phyloP scores from a whole-genome alignment of 1,140 invertebrate genomes.

The Apis cerana region DNA sequence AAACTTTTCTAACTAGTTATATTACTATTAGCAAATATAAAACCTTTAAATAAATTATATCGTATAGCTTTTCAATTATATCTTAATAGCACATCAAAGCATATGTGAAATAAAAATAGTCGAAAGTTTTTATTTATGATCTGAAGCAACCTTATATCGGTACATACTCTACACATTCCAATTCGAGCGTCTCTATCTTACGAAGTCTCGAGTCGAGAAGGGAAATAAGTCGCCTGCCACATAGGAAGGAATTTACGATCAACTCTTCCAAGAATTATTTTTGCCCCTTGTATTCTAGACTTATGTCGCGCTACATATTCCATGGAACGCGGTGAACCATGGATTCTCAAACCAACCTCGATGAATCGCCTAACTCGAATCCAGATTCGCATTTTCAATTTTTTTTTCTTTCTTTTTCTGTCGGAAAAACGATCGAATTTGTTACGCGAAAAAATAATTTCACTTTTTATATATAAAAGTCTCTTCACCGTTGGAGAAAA shows the following conservation, averaged over 20 bases:
- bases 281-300: slow-evolving; percentile 4
- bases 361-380: slow-evolving; percentile 14
- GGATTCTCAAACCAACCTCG: slow-evolving; percentile 26
- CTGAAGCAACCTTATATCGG: too few species aligned
- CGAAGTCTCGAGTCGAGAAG: not conserved
- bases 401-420: too few species aligned
- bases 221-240: too few species aligned
- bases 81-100: not conserved
- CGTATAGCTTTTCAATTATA: too few species aligned
- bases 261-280: slow-evolving; percentile 20
- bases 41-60: too few species aligned
- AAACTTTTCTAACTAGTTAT: too few species aligned
- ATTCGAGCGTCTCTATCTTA: not conserved
- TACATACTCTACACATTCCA: not conserved
- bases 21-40: too few species aligned
- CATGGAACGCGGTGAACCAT: slow-evolving; percentile 2
- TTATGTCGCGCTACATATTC: not conserved
- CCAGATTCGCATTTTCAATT: not conserved
- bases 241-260: slow-evolving; percentile 9
- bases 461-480: not conserved
- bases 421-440: not conserved
- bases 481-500: too few species aligned
- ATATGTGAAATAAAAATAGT: not conserved
- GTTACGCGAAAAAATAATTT: not conserved
- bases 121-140: not conserved